Conservation (phyloP, 2,888 invertebrate species). For the Pristionchus japonicus region DNA sequence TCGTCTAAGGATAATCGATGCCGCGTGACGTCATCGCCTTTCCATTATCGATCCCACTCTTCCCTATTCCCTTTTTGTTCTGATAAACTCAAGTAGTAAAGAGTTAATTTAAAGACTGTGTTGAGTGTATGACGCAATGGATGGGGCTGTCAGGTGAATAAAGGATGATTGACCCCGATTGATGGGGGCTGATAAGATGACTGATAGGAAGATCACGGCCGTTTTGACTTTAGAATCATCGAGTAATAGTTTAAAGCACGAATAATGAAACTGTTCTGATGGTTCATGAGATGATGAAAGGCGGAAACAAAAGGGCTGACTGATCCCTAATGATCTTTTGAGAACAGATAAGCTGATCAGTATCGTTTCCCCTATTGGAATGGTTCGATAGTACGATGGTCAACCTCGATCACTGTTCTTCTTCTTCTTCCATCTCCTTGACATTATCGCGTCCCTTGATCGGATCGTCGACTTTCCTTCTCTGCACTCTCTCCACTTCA, state of each 20-base stretch:
- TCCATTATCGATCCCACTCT: conserved; percentile 41
- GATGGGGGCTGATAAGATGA: not conserved
- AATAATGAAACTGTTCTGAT: not conserved
- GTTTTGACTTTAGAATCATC: not conserved
- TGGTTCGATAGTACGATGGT: conserved; percentile 32
- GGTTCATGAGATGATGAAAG: not conserved
- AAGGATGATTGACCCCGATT: not conserved
- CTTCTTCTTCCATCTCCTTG: not conserved
- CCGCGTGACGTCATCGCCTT: not conserved
- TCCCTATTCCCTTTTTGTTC: conserved; percentile 43
- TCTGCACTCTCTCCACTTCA: not conserved
- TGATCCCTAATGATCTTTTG: not conserved
- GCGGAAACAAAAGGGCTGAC: not conserved
- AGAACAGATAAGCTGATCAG: not conserved
- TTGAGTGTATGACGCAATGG: not conserved
- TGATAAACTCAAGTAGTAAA: conserved; percentile 36
- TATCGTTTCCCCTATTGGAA: not conserved
- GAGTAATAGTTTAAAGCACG: not conserved
- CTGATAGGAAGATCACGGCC: not conserved
- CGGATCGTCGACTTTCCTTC: not conserved
- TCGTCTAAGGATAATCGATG: conserved; percentile 48
- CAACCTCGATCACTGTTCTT: not conserved
- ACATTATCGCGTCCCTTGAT: not conserved
- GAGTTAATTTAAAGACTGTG: conserved; percentile 13
- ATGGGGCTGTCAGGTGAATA: not conserved